phyloP scores from a whole-genome alignment of 2,113 vertebrate species.

The Cyanocitta stelleri region DNA sequence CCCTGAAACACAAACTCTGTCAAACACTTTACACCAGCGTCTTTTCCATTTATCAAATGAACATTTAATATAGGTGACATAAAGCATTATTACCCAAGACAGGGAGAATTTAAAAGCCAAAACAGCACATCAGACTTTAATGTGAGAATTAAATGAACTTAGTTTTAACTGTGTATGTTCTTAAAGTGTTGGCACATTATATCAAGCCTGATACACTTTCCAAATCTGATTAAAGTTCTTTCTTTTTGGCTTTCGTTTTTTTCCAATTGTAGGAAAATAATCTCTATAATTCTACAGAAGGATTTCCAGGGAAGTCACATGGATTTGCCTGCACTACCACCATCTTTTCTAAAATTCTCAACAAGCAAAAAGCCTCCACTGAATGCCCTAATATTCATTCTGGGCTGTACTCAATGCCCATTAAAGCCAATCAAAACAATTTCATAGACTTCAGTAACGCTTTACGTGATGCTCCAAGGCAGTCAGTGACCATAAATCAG shows the following conservation, averaged over 20 bases:
- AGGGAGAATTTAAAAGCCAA: not conserved
- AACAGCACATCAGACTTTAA: not conserved
- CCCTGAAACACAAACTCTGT: not conserved
- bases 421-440: not conserved
- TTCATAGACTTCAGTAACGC: accelerated
- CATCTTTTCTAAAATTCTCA: not conserved
- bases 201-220: not conserved
- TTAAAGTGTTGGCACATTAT: not conserved
- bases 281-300: not conserved
- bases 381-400: not conserved
- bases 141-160: not conserved
- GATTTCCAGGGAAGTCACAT: not conserved
- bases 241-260: too few relatives aligned
- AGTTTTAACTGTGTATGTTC: not conserved
- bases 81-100: not conserved
- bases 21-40: not conserved
- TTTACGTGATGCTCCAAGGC: not conserved
- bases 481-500: not conserved
- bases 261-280: not conserved
- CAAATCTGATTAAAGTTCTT: not conserved
- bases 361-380: not conserved
- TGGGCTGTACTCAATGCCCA: not conserved
- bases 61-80: not conserved
- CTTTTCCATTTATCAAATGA: not conserved
- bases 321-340: not conserved